phyloP scores from a whole-genome alignment of 2,888 invertebrate genomes.

The Drosophila pseudotakahashii region DNA sequence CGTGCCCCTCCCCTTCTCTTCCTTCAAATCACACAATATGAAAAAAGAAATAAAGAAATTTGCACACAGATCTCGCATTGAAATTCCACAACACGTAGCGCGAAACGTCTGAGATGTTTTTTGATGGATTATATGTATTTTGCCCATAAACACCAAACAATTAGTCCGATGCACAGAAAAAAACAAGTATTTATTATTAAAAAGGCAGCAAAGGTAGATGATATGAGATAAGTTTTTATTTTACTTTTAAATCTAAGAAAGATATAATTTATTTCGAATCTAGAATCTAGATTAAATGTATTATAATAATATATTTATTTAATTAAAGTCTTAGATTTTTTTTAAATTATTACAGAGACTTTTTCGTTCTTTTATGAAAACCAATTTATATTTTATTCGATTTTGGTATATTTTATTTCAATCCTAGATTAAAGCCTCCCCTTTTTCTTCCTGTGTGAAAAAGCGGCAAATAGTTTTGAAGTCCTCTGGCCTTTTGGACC shows the following conservation, averaged over 20 bases:
- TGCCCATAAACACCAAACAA: constrained; percentile 73
- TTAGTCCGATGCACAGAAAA: constrained; percentile 13
- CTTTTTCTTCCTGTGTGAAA: not conserved
- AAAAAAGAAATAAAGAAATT: not conserved
- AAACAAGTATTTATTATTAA: too few species aligned
- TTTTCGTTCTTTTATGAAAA: too few species aligned
- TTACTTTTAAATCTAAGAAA: too few species aligned
- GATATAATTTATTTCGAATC: too few species aligned
- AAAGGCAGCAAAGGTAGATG: too few species aligned
- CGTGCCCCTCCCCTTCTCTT: constrained; percentile 42
- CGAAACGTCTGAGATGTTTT: constrained; percentile 79
- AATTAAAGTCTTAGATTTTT: too few species aligned
- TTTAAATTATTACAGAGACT: too few species aligned
- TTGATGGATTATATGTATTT: constrained; percentile 82
- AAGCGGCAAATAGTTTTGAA: constrained; percentile 51
- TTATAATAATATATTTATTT: too few species aligned
- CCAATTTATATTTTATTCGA: too few species aligned
- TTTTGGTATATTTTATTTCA: too few species aligned
- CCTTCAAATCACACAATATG: not conserved
- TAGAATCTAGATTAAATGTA: too few species aligned
- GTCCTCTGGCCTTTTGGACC: constrained; percentile 33
- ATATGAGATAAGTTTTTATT: too few species aligned
- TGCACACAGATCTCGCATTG: constrained; percentile 72
- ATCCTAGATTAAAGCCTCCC: not conserved
- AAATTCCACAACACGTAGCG: constrained; percentile 81